phyloP scores from a whole-genome alignment of 2,113 vertebrate species.

The Anolis carolinensis region DNA sequence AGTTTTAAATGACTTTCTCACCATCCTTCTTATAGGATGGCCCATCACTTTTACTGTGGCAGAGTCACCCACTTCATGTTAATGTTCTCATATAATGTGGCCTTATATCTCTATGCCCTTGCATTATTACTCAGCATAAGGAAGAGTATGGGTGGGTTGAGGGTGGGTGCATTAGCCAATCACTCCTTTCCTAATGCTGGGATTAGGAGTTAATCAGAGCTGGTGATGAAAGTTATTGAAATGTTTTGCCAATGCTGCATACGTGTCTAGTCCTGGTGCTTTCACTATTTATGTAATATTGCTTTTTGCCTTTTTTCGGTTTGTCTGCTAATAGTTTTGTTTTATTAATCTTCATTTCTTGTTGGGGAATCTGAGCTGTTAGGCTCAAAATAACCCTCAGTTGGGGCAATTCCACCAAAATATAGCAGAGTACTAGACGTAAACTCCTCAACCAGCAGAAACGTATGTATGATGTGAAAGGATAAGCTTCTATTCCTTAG shows the following conservation, averaged over 20 bases:
- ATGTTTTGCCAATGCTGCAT: constrained; percentile 1
- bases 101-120: neutral
- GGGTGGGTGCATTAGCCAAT: neutral
- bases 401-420: too few species aligned
- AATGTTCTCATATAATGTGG: neutral
- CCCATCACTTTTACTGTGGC: neutral
- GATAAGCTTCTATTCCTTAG: too few species aligned
- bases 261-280: neutral
- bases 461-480: too few species aligned
- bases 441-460: too few species aligned
- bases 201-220: constrained; percentile 14
- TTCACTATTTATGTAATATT: neutral
- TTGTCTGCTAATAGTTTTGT: neutral
- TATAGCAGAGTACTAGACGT: too few species aligned
- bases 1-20: neutral
- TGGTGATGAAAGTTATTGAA: neutral
- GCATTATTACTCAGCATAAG: neutral
- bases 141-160: neutral
- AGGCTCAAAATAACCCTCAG: too few species aligned
- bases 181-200: neutral
- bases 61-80: neutral
- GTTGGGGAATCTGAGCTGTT: too few species aligned
- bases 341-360: neutral
- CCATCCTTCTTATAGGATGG: neutral
- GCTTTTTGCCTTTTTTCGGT: neutral